Percentiles rank a stretch among this genome's conserved stretches.
Conservation (phyloP, 2,888 invertebrate genomes). For the Hylaea fasciaria region DNA sequence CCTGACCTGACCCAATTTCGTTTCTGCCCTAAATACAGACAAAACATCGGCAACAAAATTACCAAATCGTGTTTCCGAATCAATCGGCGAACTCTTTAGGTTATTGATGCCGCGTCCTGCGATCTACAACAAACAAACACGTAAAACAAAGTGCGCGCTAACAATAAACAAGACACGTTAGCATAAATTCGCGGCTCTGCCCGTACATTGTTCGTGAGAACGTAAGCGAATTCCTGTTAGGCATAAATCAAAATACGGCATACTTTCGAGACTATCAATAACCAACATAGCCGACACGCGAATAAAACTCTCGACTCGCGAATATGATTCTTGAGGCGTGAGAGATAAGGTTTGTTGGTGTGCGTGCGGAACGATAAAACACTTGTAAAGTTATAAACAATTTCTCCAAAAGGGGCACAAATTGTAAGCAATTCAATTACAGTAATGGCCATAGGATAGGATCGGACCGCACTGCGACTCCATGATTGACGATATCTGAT, state of each 20-base stretch:
- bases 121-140: constrained; percentile 32
- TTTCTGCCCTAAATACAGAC: background rate
- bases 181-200: constrained; percentile 40
- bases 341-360: constrained; percentile 18
- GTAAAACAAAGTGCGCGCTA: constrained; percentile 37
- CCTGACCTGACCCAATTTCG: constrained; percentile 9
- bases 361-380: constrained; percentile 21
- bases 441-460: constrained; percentile 53
- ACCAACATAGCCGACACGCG: constrained; percentile 6
- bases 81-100: constrained; percentile 22
- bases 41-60: constrained; percentile 12
- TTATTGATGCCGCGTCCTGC: constrained; percentile 19
- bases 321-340: constrained; percentile 32
- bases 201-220: constrained; percentile 36
- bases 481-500: constrained; percentile 25
- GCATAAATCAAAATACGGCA: constrained; percentile 41
- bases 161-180: constrained; percentile 51
- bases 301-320: constrained; percentile 7
- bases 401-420: constrained; percentile 64
- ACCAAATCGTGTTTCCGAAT: constrained; percentile 18
- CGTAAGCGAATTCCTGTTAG: constrained; percentile 33
- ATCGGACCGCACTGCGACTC: constrained; percentile 32
- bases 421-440: constrained; percentile 66
- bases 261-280: constrained; percentile 37
- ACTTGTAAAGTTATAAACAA: constrained; percentile 59